Base-by-base conservation (phyloP, 1,140 invertebrate genomes). In the Pemphigus obesinymphae region DNA sequence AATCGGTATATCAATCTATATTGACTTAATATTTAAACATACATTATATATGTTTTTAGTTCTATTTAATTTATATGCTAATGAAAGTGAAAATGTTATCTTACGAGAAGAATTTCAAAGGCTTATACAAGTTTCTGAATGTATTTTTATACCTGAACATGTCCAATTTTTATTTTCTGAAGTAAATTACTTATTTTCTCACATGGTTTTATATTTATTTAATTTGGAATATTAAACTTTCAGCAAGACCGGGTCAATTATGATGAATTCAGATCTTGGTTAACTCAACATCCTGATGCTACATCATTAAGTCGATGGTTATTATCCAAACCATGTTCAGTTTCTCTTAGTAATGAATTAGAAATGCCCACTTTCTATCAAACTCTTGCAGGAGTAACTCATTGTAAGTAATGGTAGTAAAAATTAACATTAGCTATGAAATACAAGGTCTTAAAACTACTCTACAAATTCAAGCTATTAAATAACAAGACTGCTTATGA, bases 291-390 rank as follows among this genome's bases (percentile, higher is more conserved):
- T 86, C 91, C 91, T 75, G 91, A 92, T 86, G 92, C 92, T 5
- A 95, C 94, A 2, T 91, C 94, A 3, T 87, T 96, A 3, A 94
- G 93, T 26, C 91, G 91, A 85, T 96, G 95, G 95, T 87, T 96
- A 40, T 86, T 96, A 17, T 88, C 89, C 23, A 92, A 94, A 83
- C 89, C 90, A 13, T 89, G 89, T 84, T 90, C 87, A 45, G 87
- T 93, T 15, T 92, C 91, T 61, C 87, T 95, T 0, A 92, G 91
- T 23, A 93, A 93, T 82, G 94, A 96, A 85, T 88, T 92, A 84
- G 94, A 96, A 86, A 95, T 94, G 20, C 95, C 94, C 4, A 96
- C 94, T 1, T 96, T 96, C 86, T 96, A 96, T 86, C 95, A 97
- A 87, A 96, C 94, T 34, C 87, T 97, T 26, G 94, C 95, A 82